phyloP scores from a whole-genome alignment of 2,113 vertebrate genomes.

The Hippocampus barbouri region DNA sequence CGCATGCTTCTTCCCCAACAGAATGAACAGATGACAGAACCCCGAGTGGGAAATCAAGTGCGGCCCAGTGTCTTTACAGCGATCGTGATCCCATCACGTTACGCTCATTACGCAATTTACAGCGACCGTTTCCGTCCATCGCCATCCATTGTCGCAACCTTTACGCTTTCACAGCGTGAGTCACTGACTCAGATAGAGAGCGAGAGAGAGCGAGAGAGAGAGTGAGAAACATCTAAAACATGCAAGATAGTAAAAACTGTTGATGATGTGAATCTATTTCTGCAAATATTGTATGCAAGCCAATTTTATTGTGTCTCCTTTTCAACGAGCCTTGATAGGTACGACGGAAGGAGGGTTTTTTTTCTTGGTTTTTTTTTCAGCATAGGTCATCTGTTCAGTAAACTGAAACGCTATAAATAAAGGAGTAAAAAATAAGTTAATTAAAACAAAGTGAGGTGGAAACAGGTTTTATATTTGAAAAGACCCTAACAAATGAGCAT shows the following conservation, averaged over 20 bases:
- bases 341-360: no score
- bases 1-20: neutral
- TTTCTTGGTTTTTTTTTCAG: no score
- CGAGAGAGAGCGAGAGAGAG: neutral
- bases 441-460: no score
- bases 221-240: neutral
- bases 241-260: no score
- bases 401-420: neutral
- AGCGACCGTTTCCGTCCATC: conserved; percentile 51
- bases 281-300: no score
- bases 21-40: conserved; percentile 35
- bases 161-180: conserved; percentile 31
- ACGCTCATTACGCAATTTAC: conserved; percentile 55
- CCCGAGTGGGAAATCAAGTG: conserved; percentile 36
- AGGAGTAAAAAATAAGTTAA: no score
- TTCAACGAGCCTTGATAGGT: no score
- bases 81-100: conserved; percentile 50
- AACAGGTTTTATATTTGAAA: no score
- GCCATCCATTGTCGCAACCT: conserved; percentile 36
- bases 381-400: no score
- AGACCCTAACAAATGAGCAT: no score
- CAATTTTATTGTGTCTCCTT: no score
- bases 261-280: no score
- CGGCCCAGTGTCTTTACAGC: conserved; percentile 43
- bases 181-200: conserved; percentile 16